phyloP scores from a whole-genome alignment of 1,140 invertebrate genomes.

The Plectrocnemia conspersa region DNA sequence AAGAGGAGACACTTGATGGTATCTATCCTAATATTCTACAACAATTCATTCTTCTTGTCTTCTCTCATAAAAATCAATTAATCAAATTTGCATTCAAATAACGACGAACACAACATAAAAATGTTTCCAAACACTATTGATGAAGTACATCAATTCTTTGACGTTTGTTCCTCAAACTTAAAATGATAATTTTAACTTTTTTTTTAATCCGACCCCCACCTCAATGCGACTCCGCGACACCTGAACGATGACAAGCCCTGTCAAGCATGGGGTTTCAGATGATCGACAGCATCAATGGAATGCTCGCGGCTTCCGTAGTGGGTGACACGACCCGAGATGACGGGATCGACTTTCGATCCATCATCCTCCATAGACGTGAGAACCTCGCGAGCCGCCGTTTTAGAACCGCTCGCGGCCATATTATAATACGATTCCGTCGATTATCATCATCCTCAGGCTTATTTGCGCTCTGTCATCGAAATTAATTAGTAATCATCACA shows the following conservation, averaged over 20 bases:
- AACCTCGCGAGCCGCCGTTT: too few species aligned
- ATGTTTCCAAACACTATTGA: neutral
- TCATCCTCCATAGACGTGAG: neutral
- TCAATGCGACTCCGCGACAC: too few species aligned
- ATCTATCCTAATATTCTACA: neutral
- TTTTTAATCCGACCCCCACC: too few species aligned
- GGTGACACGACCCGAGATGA: conserved; percentile 16
- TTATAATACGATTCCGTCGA: neutral
- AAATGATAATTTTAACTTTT: neutral
- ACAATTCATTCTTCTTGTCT: conserved; percentile 3
- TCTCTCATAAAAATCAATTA: neutral
- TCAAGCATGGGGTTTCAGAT: conserved; percentile 9
- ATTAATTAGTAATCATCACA: too few species aligned
- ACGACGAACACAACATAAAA: neutral
- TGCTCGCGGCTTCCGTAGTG: conserved; percentile 14
- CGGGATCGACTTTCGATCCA: conserved; percentile 13
- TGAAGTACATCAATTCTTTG: neutral
- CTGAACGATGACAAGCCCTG: too few species aligned
- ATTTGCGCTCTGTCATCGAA: too few species aligned
- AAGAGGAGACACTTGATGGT: neutral
- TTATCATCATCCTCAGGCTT: too few species aligned
- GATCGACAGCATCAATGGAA: conserved; percentile 21
- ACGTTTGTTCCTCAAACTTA: neutral
- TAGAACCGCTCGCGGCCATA: neutral
- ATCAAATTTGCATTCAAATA: too few species aligned